These are phyloP conservation scores for Ramphastos sulfuratus DNA, from an alignment of 2,113 vertebrate species.

Conservation along the genomic window DNA sequence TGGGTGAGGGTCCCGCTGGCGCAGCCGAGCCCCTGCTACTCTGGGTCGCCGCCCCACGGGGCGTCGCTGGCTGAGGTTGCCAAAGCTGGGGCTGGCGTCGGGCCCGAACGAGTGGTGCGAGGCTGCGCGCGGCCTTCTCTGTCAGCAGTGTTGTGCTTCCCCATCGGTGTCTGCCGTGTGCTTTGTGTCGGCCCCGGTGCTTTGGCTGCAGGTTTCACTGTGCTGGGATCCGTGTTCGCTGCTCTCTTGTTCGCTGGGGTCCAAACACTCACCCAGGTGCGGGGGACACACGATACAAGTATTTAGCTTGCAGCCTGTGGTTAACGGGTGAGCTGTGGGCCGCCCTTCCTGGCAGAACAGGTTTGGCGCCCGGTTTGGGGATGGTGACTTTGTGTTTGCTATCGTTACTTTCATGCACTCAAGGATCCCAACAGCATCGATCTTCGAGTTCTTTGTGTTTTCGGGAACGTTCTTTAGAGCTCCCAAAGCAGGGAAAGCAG, in stretches of 20 bases:
- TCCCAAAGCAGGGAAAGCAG: not conserved
- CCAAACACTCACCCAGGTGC: too few species aligned
- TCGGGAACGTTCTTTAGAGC: not conserved
- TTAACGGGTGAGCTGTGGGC: not conserved
- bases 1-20: not conserved
- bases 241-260: fast-evolving
- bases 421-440: fast-evolving
- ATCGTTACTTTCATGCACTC: fast-evolving
- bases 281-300: too few species aligned
- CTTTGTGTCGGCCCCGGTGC: too few species aligned
- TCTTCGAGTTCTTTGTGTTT: not conserved
- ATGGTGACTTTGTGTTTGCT: not conserved
- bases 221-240: fast-evolving
- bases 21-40: not conserved
- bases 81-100: not conserved
- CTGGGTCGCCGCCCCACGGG: not conserved
- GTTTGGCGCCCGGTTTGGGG: fast-evolving
- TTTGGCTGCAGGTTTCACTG: too few species aligned
- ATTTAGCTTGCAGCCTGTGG: not conserved
- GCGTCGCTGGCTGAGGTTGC: not conserved
- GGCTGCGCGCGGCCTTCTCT: not conserved
- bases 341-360: not conserved
- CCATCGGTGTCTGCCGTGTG: not conserved
- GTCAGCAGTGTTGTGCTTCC: fast-evolving
- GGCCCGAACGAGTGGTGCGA: not conserved